Evolutionary conservation across 1,140 invertebrate species (phyloP), one percentile per base, ranked within the genome.

Genomic region (Conopomorpha cramerella): DNA sequence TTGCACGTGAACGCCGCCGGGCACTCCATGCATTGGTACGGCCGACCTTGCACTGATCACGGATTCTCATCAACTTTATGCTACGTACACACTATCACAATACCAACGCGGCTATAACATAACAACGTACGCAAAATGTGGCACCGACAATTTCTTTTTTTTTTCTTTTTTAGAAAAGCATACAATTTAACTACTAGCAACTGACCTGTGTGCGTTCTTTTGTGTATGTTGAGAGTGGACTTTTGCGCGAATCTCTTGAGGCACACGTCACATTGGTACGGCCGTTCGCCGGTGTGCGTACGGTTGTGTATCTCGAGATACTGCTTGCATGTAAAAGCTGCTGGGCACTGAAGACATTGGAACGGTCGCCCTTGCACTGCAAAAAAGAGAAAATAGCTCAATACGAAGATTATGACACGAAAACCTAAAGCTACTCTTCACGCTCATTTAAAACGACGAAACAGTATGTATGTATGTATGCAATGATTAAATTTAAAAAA

Each of bases 231-330:
- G 41, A 74, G 57, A 35, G 74, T 78, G 26, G 72, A 77, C 43
- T 77, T 77, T 64, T 78, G 74, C 46, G 74, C 70, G 56, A 78
- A 78, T 50, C 72, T 57, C 58, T 78, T 78, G 53, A 77, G 63
- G 49, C 74, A 78, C 15, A 77, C 67, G 46, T 78, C 74, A 49
- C 74, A 76, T 49, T 76, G 62, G 51, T 76, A 77, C 17, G 79
- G 57, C 49, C 82, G 67, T 55, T 83, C 80, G 34, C 86, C 86
- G 10, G 85, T 87, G 59, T 89, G 87, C 40, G 87, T 87, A 34
- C 87, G 79, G 56, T 87, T 86, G 76, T 92, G 89, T 40, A 89
- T 87, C 68, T 88, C 84, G 33, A 88, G 66, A 55, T 86, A 87
- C 49, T 84, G 84, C 60, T 86, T 86, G 47, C 85, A 82, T 16